These are phyloP conservation scores for Uromys caudimaculatus DNA, from an alignment of 2,797 vertebrate species.

Conservation along the genomic window DNA sequence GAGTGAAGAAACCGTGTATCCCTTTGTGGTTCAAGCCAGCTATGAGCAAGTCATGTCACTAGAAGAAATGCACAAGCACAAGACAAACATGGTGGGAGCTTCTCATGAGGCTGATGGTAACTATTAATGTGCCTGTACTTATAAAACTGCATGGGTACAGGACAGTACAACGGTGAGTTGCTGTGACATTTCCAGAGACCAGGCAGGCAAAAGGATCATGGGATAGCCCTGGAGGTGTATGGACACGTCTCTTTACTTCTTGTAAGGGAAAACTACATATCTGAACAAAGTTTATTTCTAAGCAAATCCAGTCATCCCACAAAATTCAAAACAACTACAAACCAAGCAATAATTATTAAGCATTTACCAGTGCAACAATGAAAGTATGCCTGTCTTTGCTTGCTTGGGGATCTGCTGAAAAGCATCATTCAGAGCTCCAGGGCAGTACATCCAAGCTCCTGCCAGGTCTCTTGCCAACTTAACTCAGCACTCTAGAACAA, in stretches of 20 bases:
- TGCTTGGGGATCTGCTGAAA: constrained; percentile 39
- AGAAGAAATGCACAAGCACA: neutral
- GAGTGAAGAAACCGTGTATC: neutral
- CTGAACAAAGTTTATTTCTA: constrained; percentile 62
- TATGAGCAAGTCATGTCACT: neutral
- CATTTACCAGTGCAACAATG: constrained; percentile 50
- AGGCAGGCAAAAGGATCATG: neutral
- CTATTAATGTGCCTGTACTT: neutral
- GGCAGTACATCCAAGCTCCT: neutral
- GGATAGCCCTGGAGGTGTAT: neutral
- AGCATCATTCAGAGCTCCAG: neutral
- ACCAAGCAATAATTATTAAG: constrained; percentile 68
- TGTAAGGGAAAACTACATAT: constrained; percentile 48
- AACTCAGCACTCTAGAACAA: constrained; percentile 4
- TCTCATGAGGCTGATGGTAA: neutral
- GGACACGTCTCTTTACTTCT: constrained; percentile 24
- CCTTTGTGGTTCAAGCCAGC: neutral
- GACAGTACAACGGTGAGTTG: neutral
- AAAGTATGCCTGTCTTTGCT: constrained; percentile 58
- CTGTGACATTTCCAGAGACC: neutral
- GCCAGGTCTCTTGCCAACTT: constrained; percentile 17
- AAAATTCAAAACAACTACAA: constrained; percentile 66
- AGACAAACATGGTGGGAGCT: neutral
- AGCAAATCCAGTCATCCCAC: constrained; percentile 63
- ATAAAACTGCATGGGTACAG: neutral